phyloP scores from a whole-genome alignment of 2,888 invertebrate species.

The Drosophila niveifrons region DNA sequence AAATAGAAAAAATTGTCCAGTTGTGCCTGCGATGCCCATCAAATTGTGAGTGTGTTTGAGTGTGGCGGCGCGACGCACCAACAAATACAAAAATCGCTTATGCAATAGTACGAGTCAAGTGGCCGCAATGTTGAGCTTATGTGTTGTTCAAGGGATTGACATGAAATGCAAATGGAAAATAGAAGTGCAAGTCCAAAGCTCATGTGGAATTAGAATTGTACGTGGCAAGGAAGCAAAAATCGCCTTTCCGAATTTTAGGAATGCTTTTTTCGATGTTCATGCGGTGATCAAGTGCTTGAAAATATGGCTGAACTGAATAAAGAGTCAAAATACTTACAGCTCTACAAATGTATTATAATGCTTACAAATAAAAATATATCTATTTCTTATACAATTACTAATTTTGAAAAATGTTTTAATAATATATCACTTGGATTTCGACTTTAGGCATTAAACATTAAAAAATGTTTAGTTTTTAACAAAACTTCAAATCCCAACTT shows the following conservation, averaged over 20 bases:
- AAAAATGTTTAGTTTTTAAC: too few species aligned
- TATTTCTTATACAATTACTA: too few species aligned
- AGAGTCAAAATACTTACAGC: too few species aligned
- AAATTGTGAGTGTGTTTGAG: slow-evolving; percentile 32
- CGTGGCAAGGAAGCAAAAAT: slow-evolving; percentile 6
- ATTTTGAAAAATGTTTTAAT: too few species aligned
- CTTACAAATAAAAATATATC: too few species aligned
- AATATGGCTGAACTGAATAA: background rate
- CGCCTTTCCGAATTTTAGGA: background rate
- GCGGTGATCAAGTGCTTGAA: background rate
- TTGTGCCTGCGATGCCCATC: slow-evolving; percentile 27
- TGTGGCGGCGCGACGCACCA: slow-evolving; percentile 32
- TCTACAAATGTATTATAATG: too few species aligned
- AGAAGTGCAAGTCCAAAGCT: slow-evolving; percentile 3
- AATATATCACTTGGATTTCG: too few species aligned
- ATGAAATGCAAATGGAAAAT: slow-evolving; percentile 19
- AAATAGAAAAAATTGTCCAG: background rate
- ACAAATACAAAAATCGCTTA: slow-evolving; percentile 61
- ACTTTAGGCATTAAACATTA: too few species aligned
- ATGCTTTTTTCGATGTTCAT: background rate
- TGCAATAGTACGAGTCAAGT: slow-evolving; percentile 48
- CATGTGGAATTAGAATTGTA: slow-evolving; percentile 5
- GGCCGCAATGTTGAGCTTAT: slow-evolving; percentile 38
- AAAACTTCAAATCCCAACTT: too few species aligned
- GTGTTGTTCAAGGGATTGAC: slow-evolving; percentile 35